Conservation (phyloP, 2,797 vertebrate species). For the Lates japonicus region DNA sequence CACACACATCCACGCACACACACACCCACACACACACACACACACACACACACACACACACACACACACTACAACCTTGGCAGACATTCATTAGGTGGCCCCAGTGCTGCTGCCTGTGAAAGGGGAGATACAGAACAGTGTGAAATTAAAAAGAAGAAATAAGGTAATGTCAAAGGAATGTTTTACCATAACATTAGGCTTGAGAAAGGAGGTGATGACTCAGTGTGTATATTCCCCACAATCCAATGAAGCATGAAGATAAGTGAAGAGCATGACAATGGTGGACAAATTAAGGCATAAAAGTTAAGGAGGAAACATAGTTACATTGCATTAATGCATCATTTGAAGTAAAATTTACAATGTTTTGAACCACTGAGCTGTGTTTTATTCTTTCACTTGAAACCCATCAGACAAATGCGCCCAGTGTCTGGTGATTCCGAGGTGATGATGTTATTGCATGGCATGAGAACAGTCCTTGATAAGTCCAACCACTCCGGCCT, state of each 20-base stretch:
- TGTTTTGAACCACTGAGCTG: not conserved
- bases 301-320: not conserved
- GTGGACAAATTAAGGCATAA: constrained; percentile 13
- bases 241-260: constrained; percentile 53
- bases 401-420: constrained; percentile 2
- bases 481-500: not conserved
- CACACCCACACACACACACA: constrained; percentile 3
- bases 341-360: not conserved
- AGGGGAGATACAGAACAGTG: constrained; percentile 55
- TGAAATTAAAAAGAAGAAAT: constrained; percentile 59
- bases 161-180: constrained; percentile 65
- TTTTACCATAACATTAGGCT: constrained; percentile 59
- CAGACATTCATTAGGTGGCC: constrained; percentile 30
- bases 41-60: not conserved
- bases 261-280: not conserved
- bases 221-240: constrained; percentile 47
- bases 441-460: constrained; percentile 54
- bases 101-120: constrained; percentile 34
- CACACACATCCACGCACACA: too few relatives aligned
- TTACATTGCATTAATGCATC: not conserved
- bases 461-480: constrained; percentile 52
- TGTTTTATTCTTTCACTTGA: constrained; percentile 32
- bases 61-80: constrained; percentile 8
- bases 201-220: constrained; percentile 49
- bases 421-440: constrained; percentile 13